Evolutionary conservation across 2,113 vertebrate species (phyloP), one percentile per base, ranked within the genome.

Genomic region (Ictidomys tridecemlineatus): DNA sequence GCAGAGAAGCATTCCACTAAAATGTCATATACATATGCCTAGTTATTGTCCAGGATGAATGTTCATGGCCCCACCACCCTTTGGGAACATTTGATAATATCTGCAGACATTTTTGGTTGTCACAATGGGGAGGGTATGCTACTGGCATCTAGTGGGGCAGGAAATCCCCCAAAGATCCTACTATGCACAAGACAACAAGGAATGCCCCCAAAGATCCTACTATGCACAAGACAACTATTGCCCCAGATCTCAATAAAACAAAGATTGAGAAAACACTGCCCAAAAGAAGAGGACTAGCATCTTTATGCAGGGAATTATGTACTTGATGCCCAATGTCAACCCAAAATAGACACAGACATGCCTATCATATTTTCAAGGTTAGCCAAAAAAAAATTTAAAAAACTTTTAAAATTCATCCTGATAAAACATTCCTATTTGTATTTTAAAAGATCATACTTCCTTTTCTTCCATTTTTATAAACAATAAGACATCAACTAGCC

Each of bases 401-500:
- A 10, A 56, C 89, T 34, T 95, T 87, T 70, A 11, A 96, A 76
- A 67, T 34, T 42, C 42, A 78, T 89, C n/a, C 51, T 53, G 34
- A 77, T 65, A 53, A 8, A 85, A 65, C 2, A 73, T 78, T 85
- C 96, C 37, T 70, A 53, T 65, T 85, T 95, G 53, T 86, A 30
- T 16, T 53, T 16, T 91, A 13, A 76, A 92, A 88, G 92, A 34
- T 51, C 24, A 61, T 2, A 61, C 7, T 73, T 61, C 26, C 39
- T 51, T 93, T 97, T 97, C 37, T 58, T 91, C 77, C 39, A 78
- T 91, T 82, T 85, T 91, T 12, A 51, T 53, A 76, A 95, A 74
- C 30, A 85, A 58, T 65, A 13, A 80, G 96, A 95, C 42, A 92
- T 42, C 32, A 78, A 91, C 51, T 9, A 61, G 30, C 28, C 67